Evolutionary conservation across 2,888 invertebrate genomes (phyloP).

Genomic region (Encarsia formosa): DNA sequence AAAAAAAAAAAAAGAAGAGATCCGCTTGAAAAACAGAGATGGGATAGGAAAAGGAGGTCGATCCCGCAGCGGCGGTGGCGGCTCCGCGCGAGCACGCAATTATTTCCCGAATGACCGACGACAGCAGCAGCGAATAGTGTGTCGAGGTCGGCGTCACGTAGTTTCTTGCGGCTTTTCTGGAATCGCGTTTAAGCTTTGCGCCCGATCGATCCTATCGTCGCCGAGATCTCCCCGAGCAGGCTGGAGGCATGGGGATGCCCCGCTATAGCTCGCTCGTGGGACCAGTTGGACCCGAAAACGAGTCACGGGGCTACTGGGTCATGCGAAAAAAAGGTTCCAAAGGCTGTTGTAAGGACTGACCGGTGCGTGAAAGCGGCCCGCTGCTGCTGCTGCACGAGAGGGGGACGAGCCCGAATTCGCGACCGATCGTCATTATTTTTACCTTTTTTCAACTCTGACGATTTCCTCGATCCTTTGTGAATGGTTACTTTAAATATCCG

Average conservation of each 20-base stretch:
- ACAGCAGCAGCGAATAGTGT: constrained; percentile 23
- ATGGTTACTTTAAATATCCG: no score
- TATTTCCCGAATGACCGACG: constrained; percentile 25
- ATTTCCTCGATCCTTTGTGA: no score
- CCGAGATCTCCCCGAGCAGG: background rate
- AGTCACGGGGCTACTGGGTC: constrained; percentile 49
- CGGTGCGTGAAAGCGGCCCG: no score
- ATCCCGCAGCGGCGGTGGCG: constrained; percentile 8
- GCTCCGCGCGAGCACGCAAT: constrained; percentile 19
- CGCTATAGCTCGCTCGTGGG: background rate
- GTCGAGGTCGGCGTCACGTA: constrained; percentile 23
- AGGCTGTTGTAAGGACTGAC: no score
- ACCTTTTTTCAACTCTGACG: no score
- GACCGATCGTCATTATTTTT: no score
- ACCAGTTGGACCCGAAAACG: constrained; percentile 25
- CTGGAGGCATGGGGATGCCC: background rate
- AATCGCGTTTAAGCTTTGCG: constrained; percentile 2
- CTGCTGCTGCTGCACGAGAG: no score
- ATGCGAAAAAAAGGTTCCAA: no score
- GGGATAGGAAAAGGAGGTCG: constrained; percentile 20
- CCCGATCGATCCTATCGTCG: background rate
- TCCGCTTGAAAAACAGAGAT: constrained; percentile 9
- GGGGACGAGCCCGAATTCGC: no score
- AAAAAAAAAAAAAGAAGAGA: no score
- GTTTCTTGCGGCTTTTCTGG: constrained; percentile 19